These are phyloP conservation scores for Aythya baeri DNA, from an alignment of 2,113 vertebrate genomes.

Conservation along the genomic window DNA sequence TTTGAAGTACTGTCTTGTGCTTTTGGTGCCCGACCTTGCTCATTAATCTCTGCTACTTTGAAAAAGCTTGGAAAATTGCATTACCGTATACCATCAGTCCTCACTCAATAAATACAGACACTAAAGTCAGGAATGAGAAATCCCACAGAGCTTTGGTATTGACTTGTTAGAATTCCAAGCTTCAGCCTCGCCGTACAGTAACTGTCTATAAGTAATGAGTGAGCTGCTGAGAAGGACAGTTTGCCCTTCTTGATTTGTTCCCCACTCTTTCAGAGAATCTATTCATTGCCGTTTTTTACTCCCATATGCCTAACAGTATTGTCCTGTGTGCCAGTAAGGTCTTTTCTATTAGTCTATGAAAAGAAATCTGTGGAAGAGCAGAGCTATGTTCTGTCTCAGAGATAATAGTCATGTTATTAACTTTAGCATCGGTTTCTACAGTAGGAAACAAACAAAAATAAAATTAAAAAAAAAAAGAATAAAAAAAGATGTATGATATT, in stretches of 20 bases:
- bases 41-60: slow-evolving; percentile 77
- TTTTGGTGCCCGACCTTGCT: slow-evolving; percentile 74
- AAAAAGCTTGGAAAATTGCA: slow-evolving; percentile 75
- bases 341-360: not conserved
- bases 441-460: not conserved
- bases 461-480: not conserved
- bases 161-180: slow-evolving; percentile 37
- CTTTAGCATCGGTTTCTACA: not conserved
- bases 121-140: slow-evolving; percentile 17
- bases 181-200: slow-evolving; percentile 37
- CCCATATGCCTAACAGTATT: not conserved
- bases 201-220: slow-evolving; percentile 51
- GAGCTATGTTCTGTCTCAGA: not conserved
- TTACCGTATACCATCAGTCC: slow-evolving; percentile 60
- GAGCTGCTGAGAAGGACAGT: not conserved
- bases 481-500: not conserved
- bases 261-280: not conserved
- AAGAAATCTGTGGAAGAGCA: not conserved
- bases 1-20: not conserved
- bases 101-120: slow-evolving; percentile 57
- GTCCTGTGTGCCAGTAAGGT: not conserved
- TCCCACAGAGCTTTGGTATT: slow-evolving; percentile 9
- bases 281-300: not conserved
- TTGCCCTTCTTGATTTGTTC: slow-evolving; percentile 11
- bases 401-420: not conserved